Evolutionary conservation across 2,113 vertebrate species (phyloP), one percentile per base, ranked within the genome.

Genomic region (Cichladusa arquata): DNA sequence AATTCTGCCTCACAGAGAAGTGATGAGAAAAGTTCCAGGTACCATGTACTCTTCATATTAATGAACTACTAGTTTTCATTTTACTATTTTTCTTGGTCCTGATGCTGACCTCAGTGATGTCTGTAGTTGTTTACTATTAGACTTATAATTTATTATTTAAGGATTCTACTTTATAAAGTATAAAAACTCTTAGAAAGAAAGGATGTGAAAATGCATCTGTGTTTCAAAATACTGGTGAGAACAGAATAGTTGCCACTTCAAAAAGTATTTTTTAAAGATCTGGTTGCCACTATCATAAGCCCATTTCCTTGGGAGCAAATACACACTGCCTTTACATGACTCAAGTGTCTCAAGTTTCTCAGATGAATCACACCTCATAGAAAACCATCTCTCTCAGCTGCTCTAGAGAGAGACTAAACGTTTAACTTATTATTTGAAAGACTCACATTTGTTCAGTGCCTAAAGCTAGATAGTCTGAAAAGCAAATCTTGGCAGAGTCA

Each of bases 141-240:
- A 70, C 33, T 45, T 36, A 25, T 10, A 38, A 70, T 61, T 67
- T 61, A 24, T 60, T 42, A 31, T 33, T 4, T 48, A 76, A 61
- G 2, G 5, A 28, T 69, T 78, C 13, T 65, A 8, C 33, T 77
- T 82, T 22, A 54, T 34, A 60, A 80, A 36, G 11, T 53, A 69
- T 50, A 40, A 78, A 81, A 91, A 20, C 6, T 33, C 33, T 45
- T 54, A 5, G 56, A 74, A 58, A 80, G 6, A 34, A 66, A 72
- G 6, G 5, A 38, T 72, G 5, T 36, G 9, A 67, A 19, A 51
- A 57, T 8, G 4, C 28, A 6, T 65, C 9, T 0, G 0, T 19
- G 10, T 86, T 87, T 85, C 34, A 56, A 82, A 76, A 17, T 4
- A 9, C 16, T 34, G 20, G 14, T 24, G 12, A 77, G 77, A 85